Percentiles rank a stretch among this genome's conserved stretches.
These are phyloP conservation scores for Trypoxylon attenuatum DNA, from an alignment of 2,888 invertebrate species.

Conservation along the genomic window DNA sequence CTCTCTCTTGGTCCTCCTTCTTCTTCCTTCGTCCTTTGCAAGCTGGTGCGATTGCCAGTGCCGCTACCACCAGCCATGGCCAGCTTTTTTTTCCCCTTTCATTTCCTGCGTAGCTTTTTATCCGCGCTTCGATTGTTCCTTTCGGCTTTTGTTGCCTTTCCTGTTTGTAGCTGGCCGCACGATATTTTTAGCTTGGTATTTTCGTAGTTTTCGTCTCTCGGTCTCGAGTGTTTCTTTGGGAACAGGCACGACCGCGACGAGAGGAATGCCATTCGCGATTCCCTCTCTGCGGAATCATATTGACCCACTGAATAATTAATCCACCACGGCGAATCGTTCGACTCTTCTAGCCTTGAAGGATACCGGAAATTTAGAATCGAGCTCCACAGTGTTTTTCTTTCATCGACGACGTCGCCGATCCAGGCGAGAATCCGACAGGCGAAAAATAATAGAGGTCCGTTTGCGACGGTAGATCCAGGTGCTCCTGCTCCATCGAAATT, in stretches of 20 bases:
- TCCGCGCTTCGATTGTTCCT: conserved; percentile 3
- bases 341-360: too few relatives aligned
- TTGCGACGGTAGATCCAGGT: too few relatives aligned
- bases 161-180: not conserved
- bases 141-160: conserved; percentile 2
- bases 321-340: too few relatives aligned
- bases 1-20: not conserved
- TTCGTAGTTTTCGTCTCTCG: not conserved
- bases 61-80: not conserved
- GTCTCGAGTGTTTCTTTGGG: not conserved
- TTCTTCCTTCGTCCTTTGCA: conserved; percentile 10
- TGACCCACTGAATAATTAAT: too few relatives aligned
- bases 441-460: too few relatives aligned
- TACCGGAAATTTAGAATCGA: too few relatives aligned
- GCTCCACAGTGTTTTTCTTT: too few relatives aligned
- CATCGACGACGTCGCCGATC: too few relatives aligned
- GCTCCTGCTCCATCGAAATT: too few relatives aligned
- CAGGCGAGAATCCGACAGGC: too few relatives aligned
- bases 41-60: conserved; percentile 3
- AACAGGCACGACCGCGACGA: not conserved
- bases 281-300: too few relatives aligned
- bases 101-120: conserved; percentile 6
- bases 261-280: not conserved
- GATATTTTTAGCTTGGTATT: not conserved
- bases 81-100: conserved; percentile 2